phyloP scores from a whole-genome alignment of 2,888 invertebrate genomes.

The Baccha elongata region DNA sequence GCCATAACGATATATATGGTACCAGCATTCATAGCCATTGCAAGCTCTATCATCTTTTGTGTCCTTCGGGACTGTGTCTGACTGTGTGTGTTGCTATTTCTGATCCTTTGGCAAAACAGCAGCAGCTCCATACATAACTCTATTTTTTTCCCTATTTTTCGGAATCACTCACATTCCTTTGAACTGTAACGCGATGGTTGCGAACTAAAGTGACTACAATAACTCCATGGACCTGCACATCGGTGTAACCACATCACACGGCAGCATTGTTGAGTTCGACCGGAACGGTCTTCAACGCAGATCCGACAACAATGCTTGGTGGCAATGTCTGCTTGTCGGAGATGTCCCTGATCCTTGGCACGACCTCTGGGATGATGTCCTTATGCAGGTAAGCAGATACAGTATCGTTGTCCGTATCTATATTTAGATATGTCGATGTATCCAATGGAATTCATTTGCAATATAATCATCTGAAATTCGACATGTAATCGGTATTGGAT shows the following conservation, averaged over 20 bases:
- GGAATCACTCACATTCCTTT: slow-evolving; percentile 30
- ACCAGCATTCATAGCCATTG: slow-evolving; percentile 23
- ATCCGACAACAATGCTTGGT: slow-evolving; percentile 83
- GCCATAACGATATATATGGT: slow-evolving; percentile 31
- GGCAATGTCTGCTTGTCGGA: slow-evolving; percentile 88
- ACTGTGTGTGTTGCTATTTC: slow-evolving; percentile 2
- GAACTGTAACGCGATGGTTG: slow-evolving; percentile 24
- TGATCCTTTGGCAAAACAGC: slow-evolving; percentile 43
- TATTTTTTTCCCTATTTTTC: slow-evolving; percentile 43
- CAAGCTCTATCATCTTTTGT: slow-evolving; percentile 48
- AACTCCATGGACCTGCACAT: slow-evolving; percentile 94
- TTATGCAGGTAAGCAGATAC: slow-evolving; percentile 84
- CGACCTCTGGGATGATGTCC: slow-evolving; percentile 87
- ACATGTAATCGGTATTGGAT: slow-evolving; percentile 53
- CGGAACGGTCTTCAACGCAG: slow-evolving; percentile 86
- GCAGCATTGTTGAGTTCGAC: slow-evolving; percentile 93
- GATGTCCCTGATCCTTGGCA: slow-evolving; percentile 86
- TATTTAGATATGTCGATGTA: background rate
- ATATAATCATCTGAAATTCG: slow-evolving; percentile 62
- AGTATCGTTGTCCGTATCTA: slow-evolving; percentile 22
- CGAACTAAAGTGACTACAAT: slow-evolving; percentile 87
- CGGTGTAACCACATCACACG: slow-evolving; percentile 92
- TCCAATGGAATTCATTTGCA: slow-evolving; percentile 50
- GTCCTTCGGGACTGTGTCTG: slow-evolving; percentile 1
- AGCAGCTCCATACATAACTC: slow-evolving; percentile 23